These are phyloP conservation scores for Aix galericulata DNA, from an alignment of 2,113 vertebrate genomes.

Conservation along the genomic window DNA sequence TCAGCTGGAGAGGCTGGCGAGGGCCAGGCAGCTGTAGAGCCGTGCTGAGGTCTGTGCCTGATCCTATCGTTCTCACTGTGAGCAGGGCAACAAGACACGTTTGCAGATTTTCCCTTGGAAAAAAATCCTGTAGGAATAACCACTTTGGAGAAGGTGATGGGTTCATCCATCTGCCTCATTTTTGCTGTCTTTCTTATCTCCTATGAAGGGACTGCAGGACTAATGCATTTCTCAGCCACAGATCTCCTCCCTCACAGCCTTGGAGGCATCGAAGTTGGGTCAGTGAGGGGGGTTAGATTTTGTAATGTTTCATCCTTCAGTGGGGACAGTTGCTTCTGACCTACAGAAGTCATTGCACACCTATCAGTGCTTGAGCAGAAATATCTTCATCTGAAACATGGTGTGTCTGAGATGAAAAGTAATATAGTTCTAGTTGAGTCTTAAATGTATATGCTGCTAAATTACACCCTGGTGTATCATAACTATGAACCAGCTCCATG, in stretches of 20 bases:
- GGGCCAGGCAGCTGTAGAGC: background rate
- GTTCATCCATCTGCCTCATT: background rate
- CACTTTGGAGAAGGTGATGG: background rate
- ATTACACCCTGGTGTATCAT: background rate
- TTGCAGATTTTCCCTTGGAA: background rate
- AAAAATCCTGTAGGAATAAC: background rate
- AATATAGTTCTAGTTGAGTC: background rate
- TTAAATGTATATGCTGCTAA: background rate
- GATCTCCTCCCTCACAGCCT: background rate
- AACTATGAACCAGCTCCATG: background rate
- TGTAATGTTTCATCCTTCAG: background rate
- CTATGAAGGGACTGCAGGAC: background rate
- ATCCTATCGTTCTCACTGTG: background rate
- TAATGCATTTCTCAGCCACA: background rate
- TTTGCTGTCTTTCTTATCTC: background rate
- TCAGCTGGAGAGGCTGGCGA: background rate
- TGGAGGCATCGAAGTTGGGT: background rate
- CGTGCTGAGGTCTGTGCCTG: background rate
- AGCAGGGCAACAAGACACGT: background rate
- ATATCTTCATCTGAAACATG: background rate
- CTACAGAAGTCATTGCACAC: background rate
- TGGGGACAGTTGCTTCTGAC: background rate
- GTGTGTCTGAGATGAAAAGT: background rate
- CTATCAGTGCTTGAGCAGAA: background rate
- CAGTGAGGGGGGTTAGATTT: background rate